A percentile compares a stretch with the other conserved stretches of the same genome.
Conservation (phyloP, 2,113 vertebrate species). For the Pyrgilauda ruficollis region DNA sequence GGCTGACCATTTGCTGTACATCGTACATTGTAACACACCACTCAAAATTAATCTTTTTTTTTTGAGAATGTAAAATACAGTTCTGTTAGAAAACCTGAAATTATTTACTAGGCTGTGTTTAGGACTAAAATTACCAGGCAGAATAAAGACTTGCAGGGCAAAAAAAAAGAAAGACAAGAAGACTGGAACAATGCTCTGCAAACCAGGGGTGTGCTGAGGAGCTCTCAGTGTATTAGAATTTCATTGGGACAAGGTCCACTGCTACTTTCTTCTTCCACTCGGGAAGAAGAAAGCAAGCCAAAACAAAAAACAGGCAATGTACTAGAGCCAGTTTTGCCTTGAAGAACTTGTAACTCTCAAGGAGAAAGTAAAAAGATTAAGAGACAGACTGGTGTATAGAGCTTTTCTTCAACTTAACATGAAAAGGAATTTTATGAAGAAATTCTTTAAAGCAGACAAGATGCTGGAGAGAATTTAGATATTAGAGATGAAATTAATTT, state of each 20-base stretch:
- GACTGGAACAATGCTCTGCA: not conserved
- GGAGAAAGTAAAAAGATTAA: not conserved
- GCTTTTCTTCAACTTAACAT: not conserved
- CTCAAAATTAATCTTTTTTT: not conserved
- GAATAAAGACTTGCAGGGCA: not conserved
- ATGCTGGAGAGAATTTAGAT: not conserved
- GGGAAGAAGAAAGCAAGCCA: not conserved
- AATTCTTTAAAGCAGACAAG: not conserved
- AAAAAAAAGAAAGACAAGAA: not conserved
- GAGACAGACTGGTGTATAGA: not conserved
- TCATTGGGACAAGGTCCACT: not conserved
- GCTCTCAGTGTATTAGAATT: not conserved
- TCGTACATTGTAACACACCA: not conserved
- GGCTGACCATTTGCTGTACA: not conserved
- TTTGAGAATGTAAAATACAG: not conserved
- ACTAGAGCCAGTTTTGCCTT: not conserved
- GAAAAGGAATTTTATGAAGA: not conserved
- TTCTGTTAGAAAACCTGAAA: not conserved
- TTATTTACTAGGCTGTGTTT: not conserved
- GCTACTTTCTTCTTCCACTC: too few species aligned
- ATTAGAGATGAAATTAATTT: not conserved
- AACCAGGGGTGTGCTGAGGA: not conserved
- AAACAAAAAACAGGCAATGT: not conserved
- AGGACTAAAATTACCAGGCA: not conserved
- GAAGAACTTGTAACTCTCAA: not conserved